Conservation (phyloP, 2,113 vertebrate genomes). For the Colistium nudipinnis region DNA sequence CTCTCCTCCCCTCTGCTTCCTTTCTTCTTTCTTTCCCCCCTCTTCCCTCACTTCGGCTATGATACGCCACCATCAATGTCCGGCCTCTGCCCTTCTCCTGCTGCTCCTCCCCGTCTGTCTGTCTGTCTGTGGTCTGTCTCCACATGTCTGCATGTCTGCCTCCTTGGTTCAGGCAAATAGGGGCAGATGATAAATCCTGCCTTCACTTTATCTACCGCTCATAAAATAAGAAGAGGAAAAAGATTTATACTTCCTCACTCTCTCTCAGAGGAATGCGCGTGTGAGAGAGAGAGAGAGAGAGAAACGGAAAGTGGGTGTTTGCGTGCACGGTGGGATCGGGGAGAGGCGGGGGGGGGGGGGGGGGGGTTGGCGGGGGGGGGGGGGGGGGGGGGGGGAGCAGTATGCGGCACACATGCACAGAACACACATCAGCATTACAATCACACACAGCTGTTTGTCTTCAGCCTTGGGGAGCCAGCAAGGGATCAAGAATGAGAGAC, state of each 20-base stretch:
- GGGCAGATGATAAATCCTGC: background rate
- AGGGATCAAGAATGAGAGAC: slow-evolving; percentile 14
- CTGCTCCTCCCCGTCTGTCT: background rate
- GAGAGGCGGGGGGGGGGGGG: background rate
- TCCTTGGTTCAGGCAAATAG: slow-evolving; percentile 2
- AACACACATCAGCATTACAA: slow-evolving; percentile 41
- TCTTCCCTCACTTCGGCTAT: slow-evolving; percentile 10
- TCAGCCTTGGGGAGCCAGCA: slow-evolving; percentile 33
- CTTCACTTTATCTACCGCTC: background rate
- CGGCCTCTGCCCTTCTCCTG: background rate
- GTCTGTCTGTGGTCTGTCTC: no score
- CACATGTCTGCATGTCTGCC: background rate
- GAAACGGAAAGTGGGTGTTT: slow-evolving; percentile 9
- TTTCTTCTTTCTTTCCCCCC: slow-evolving; percentile 6
- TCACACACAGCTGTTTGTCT: slow-evolving; percentile 57
- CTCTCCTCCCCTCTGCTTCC: slow-evolving; percentile 24
- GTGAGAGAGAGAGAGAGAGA: slow-evolving; percentile 5
- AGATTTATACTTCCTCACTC: slow-evolving; percentile 2
- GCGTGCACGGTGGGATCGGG: background rate
- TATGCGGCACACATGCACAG: slow-evolving; percentile 20
- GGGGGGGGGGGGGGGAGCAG: background rate
- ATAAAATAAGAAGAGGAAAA: background rate
- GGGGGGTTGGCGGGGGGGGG: background rate
- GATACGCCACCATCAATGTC: slow-evolving; percentile 21
- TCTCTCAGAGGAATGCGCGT: slow-evolving; percentile 3